Percentiles rank a stretch among this genome's conserved stretches.
Evolutionary conservation across 2,888 invertebrate genomes (phyloP).

Genomic region (Omphaloscelis lunosa): DNA sequence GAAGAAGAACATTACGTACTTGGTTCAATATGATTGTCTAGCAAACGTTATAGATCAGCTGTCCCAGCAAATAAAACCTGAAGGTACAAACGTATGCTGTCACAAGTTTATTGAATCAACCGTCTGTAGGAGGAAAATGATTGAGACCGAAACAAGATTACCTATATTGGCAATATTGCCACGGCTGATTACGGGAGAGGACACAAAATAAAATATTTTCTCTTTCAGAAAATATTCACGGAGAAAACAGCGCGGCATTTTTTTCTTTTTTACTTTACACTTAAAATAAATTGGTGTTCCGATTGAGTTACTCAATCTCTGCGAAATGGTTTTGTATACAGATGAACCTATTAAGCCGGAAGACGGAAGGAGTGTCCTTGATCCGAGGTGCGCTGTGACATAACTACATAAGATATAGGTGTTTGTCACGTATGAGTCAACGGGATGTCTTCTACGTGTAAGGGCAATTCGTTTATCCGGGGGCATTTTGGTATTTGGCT

Average conservation of each 20-base stretch:
- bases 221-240: conserved; percentile 55
- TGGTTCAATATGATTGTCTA: not conserved
- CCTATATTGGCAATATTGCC: conserved; percentile 68
- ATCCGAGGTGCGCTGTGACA: conserved; percentile 65
- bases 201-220: conserved; percentile 58
- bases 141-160: conserved; percentile 68
- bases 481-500: not conserved
- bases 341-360: conserved; percentile 57
- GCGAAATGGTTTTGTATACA: conserved; percentile 57
- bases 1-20: not conserved
- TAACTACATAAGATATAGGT: conserved; percentile 57
- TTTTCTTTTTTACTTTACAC: conserved; percentile 47
- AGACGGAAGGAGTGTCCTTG: conserved; percentile 76
- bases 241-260: conserved; percentile 28
- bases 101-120: conserved; percentile 66
- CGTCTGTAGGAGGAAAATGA: conserved; percentile 62
- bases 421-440: conserved; percentile 70
- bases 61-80: conserved; percentile 42
- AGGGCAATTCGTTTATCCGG: conserved; percentile 31
- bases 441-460: conserved; percentile 69
- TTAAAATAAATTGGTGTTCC: conserved; percentile 58
- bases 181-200: conserved; percentile 61
- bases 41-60: conserved; percentile 23
- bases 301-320: conserved; percentile 55
- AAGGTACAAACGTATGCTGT: conserved; percentile 48